These are phyloP conservation scores for Paramuricea clavata DNA, from an alignment of 92 coral and sea anemone species.

Conservation along the genomic window DNA sequence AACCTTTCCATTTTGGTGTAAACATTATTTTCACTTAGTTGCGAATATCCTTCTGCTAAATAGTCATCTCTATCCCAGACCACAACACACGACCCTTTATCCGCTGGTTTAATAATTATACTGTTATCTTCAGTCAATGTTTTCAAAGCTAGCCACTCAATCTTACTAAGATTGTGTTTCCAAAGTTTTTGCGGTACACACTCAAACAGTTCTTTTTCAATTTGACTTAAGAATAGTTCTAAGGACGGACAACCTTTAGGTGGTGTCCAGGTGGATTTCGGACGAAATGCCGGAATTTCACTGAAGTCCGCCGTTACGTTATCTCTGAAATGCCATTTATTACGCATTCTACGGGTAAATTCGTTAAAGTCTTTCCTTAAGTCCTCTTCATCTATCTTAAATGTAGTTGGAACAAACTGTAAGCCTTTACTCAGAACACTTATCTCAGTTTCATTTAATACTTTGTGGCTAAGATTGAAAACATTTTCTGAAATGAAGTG, in stretches of 20 bases:
- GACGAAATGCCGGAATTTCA: constrained; percentile 2
- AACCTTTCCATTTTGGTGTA: background rate
- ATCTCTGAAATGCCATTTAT: background rate
- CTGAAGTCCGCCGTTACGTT: background rate
- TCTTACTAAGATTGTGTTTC: no score
- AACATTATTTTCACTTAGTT: background rate
- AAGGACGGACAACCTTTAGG: background rate
- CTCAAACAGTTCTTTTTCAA: no score
- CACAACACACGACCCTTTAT: background rate
- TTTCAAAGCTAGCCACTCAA: background rate
- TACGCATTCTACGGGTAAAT: background rate
- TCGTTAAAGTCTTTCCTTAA: background rate
- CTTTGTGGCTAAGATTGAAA: background rate
- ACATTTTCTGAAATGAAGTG: background rate
- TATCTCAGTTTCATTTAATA: background rate
- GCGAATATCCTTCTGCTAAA: background rate
- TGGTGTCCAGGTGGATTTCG: background rate
- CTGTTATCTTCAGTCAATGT: background rate
- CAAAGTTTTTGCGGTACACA: no score
- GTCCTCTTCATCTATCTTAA: background rate
- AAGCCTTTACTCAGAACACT: background rate
- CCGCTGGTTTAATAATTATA: constrained; percentile 4
- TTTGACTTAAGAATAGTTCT: no score
- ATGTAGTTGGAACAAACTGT: background rate
- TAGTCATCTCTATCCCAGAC: constrained; percentile 10